Evolutionary conservation across 2,797 vertebrate species (phyloP).

Genomic region (Petrocephalus schoutedeni): DNA sequence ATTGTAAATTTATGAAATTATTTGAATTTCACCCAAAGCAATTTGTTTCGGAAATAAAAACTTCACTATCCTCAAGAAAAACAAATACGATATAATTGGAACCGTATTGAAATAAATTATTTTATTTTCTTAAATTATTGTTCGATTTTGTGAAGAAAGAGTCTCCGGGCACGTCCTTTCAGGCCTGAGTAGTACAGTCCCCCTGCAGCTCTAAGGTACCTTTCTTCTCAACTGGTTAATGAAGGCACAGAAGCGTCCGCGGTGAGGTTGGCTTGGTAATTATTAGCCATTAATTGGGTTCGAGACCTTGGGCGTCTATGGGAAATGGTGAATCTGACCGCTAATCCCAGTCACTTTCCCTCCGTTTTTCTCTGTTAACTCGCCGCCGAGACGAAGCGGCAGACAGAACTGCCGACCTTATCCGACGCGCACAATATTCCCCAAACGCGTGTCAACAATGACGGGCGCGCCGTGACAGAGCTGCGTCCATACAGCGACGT

Average conservation of each 20-base stretch:
- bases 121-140: slow-evolving; percentile 15
- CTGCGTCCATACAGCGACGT: background rate
- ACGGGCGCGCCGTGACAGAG: background rate
- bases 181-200: slow-evolving; percentile 12
- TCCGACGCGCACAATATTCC: slow-evolving; percentile 38
- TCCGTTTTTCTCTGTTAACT: slow-evolving; percentile 47
- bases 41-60: background rate
- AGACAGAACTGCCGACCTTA: slow-evolving; percentile 33
- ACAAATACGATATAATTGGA: background rate
- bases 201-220: slow-evolving; percentile 16
- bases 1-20: background rate
- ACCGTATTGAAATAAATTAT: slow-evolving; percentile 35
- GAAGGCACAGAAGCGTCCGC: slow-evolving; percentile 54
- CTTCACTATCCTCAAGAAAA: background rate
- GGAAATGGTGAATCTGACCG: slow-evolving; percentile 74
- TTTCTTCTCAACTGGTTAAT: slow-evolving; percentile 39
- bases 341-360: slow-evolving; percentile 62
- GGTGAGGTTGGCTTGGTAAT: slow-evolving; percentile 67
- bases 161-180: slow-evolving; percentile 20
- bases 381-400: slow-evolving; percentile 45
- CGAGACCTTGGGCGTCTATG: slow-evolving; percentile 72
- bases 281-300: slow-evolving; percentile 92
- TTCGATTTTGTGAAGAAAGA: slow-evolving; percentile 17
- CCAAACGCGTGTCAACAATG: background rate
- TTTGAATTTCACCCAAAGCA: background rate